A percentile compares a stretch with the other conserved stretches of the same genome.
phyloP scores from a whole-genome alignment of 2,113 vertebrate species.

The Melanotaenia duboulayi region DNA sequence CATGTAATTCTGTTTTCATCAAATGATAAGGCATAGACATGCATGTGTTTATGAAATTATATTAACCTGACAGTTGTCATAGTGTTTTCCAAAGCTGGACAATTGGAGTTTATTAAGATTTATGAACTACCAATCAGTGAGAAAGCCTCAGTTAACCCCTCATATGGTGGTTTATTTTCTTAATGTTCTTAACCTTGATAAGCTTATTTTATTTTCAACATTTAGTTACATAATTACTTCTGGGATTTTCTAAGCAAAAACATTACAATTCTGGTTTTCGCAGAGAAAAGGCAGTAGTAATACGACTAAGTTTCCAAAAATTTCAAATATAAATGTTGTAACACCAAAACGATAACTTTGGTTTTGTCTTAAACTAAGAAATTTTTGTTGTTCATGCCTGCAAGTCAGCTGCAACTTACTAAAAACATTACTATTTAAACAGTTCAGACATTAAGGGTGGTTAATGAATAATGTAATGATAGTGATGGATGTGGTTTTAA shows the following conservation, averaged over 20 bases:
- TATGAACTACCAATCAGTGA: neutral
- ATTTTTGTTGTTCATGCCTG: neutral
- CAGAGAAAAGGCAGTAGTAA: neutral
- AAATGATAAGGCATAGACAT: neutral
- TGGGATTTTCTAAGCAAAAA: neutral
- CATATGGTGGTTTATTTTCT: neutral
- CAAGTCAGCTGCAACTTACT: slow-evolving; percentile 4
- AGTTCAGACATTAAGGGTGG: slow-evolving; percentile 1
- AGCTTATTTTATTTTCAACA: neutral
- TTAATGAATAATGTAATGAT: slow-evolving; percentile 26
- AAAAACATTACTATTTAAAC: slow-evolving; percentile 18
- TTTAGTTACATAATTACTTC: neutral
- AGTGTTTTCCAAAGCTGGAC: neutral
- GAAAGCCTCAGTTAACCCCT: neutral
- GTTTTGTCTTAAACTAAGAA: no score
- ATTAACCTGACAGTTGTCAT: neutral
- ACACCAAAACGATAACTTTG: no score
- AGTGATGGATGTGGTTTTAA: slow-evolving; percentile 37
- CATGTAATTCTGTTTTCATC: neutral
- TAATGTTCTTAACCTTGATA: neutral
- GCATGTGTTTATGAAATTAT: no score
- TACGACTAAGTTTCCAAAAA: no score
- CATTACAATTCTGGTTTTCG: neutral
- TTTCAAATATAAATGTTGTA: no score
- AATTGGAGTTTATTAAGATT: neutral